Evolutionary conservation across 1,140 invertebrate genomes (phyloP).

Genomic region (Sycobia sp.): DNA sequence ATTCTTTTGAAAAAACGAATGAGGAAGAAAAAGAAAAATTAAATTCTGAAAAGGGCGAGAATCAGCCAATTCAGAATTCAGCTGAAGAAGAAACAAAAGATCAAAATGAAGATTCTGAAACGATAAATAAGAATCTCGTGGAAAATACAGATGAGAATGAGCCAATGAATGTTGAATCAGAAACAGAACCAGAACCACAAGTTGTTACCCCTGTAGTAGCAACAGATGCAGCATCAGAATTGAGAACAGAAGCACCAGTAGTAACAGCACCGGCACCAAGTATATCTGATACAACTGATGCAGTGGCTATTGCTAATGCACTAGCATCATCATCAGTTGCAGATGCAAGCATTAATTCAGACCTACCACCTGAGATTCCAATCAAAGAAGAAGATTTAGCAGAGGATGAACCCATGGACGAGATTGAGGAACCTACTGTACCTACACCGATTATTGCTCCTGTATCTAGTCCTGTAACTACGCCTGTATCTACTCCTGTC

Average conservation of each 20-base stretch:
- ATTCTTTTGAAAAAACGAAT: background rate
- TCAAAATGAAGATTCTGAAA: background rate
- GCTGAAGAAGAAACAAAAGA: background rate
- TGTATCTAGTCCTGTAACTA: background rate
- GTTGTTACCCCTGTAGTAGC: background rate
- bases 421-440: background rate
- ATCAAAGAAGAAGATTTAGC: slow-evolving; percentile 11
- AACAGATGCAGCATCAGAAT: background rate
- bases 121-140: background rate
- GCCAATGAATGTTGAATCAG: slow-evolving; percentile 18
- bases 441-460: no score
- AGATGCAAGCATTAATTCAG: no score
- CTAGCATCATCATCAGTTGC: no score
- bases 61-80: background rate
- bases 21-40: no score
- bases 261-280: background rate
- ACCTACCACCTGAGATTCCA: background rate
- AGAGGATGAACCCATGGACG: slow-evolving; percentile 1
- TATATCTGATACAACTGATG: background rate
- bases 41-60: background rate
- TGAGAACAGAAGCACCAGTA: background rate
- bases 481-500: no score
- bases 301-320: background rate
- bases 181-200: background rate
- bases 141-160: slow-evolving; percentile 13